Base-by-base conservation (phyloP, 1,140 invertebrate genomes). In the Streblospio benedicti region DNA sequence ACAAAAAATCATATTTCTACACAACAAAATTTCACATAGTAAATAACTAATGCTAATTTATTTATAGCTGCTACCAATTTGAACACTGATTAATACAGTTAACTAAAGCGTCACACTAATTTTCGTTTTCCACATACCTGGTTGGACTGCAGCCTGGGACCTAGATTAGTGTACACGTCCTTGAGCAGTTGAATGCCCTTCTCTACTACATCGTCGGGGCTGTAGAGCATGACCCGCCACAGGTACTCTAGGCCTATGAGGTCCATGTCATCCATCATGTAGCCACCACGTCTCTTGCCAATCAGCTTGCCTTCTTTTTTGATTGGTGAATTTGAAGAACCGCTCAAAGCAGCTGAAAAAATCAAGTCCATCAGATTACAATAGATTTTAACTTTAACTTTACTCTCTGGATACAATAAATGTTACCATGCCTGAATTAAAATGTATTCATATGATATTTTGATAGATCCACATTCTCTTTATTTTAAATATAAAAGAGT, bases 261-360 rank as follows among this genome's bases (percentile, higher is more conserved):
- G 81, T 97, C 92, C 61, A 80, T 67, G 63, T 83, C 80, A 69
- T 84, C 79, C 70, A 77, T 76, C 70, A 82, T 79, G 74, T 90
- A 84, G 69, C 86, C 88, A 56, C 85, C 84, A 71, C 90, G 83
- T 74, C 90, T 81, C 75, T 93, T 94, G 49, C 87, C 77, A 74
- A 91, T 87, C 27, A 97, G 78, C 79, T 96, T 96, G 62, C 88
- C 89, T 79, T 95, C 91, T 80, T 95, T 95, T 50, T n/a, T 86
- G 85, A 81, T 98, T 98, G 4, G 97, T 93, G 64, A 90, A 89
- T 81, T 95, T 94, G 75, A 97, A 97, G 81, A 98, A 98, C 71
- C 91, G 83, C 73, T 91, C 88, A 77, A 89, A 92, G 80, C 89
- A 89, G 67, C 83, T 85, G 65, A 69, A 81, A 73, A 32, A 64